Base-by-base conservation (phyloP, 1,140 invertebrate species). In the Pentalonia nigronervosa region DNA sequence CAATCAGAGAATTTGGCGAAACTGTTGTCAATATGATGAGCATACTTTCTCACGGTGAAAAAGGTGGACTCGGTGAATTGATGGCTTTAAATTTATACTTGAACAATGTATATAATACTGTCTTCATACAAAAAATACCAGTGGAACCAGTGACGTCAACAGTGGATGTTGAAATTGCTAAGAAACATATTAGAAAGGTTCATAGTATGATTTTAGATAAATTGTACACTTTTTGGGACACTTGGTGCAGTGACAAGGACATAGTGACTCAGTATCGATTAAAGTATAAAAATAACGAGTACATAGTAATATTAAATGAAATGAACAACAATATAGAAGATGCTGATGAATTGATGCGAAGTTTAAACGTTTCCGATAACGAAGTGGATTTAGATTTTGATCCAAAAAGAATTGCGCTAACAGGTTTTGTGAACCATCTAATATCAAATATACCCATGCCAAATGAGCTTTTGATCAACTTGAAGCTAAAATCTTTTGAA, bases 1-100 rank as follows among this genome's bases (percentile, higher is more conserved):
- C 91, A 53, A 93, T 93, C 4, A 84, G 76, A 34, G 14, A 48
- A 41, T 93, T 93, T 7, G 91, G 91, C 9, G 91, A 50, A 4
- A 84, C 81, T 9, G 50, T 93, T 23, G 25, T 41, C 1, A 30
- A 84, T 25, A 86, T 93, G 50, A 8, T 93, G 36, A 45, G 11
- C 9, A 56, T 36, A 20, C 48, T 93, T 21, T 14, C 34, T 23
- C 81, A 84, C 25, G 91, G 91, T 8, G 81, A 93, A 56, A 36
- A 30, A 8, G 34, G 36, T 11, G 81, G 91, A 1, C n/a, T 93
- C 0, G 81, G 81, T 7, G 91, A 93, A 45, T 36, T 93, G 4
- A 93, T 93, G 91, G 76, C 91, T 21, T 30, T 93, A 36, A 36
- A 93, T 56, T 45, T 93, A 20, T 93, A 93, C 25, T n/a, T 93